A percentile compares a stretch with the other conserved stretches of the same genome.
Conservation (phyloP, 2,888 invertebrate species). For the Nezara viridula region DNA sequence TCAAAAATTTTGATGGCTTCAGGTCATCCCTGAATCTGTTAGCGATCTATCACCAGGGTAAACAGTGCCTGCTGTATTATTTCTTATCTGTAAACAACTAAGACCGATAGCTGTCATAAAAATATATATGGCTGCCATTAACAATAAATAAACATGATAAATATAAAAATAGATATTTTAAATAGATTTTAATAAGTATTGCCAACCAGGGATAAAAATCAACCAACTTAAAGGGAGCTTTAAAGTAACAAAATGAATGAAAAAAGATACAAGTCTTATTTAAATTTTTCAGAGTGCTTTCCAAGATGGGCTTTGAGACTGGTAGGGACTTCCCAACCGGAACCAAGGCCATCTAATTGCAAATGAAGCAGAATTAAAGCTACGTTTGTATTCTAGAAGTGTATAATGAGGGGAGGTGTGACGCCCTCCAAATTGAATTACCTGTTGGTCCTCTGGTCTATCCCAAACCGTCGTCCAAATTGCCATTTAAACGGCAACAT, state of each 20-base stretch:
- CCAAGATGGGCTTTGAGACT: neutral
- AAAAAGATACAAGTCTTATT: neutral
- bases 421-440: conserved; percentile 9
- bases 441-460: neutral
- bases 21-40: no score
- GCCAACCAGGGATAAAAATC: no score
- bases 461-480: neutral
- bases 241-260: neutral
- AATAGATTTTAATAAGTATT: no score
- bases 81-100: no score
- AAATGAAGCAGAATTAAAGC: conserved; percentile 57
- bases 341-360: conserved; percentile 47
- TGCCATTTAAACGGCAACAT: neutral
- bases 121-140: no score
- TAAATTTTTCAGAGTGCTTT: neutral
- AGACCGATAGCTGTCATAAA: no score
- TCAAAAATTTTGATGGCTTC: no score
- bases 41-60: no score
- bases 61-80: no score
- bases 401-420: conserved; percentile 46
- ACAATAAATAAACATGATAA: no score
- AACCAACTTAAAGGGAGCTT: neutral
- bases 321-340: neutral
- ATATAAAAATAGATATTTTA: no score
- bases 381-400: conserved; percentile 52